phyloP scores from a whole-genome alignment of 2,888 invertebrate genomes.

The Mimumesa dahlbomi region DNA sequence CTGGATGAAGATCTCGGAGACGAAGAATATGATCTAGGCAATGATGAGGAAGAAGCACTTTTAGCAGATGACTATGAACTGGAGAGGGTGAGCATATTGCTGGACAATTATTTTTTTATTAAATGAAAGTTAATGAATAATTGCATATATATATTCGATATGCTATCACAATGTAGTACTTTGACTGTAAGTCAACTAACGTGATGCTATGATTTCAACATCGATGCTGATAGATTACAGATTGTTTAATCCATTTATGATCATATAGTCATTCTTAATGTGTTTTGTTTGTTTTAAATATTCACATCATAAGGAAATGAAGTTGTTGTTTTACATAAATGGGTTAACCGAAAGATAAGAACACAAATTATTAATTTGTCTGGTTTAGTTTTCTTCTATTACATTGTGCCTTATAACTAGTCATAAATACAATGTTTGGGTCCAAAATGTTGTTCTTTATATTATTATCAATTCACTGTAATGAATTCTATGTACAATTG shows the following conservation, averaged over 20 bases:
- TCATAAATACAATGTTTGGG: too few relatives aligned
- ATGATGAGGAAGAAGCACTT: constrained; percentile 81
- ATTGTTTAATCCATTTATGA: constrained; percentile 15
- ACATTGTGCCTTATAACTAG: too few relatives aligned
- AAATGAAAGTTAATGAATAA: constrained; percentile 36
- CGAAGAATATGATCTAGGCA: constrained; percentile 80
- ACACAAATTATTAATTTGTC: too few relatives aligned
- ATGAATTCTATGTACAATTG: too few relatives aligned
- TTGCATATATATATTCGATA: constrained; percentile 1
- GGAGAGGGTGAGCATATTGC: constrained; percentile 77
- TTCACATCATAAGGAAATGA: too few relatives aligned
- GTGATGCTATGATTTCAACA: not conserved
- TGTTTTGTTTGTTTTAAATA: too few relatives aligned
- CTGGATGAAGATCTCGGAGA: constrained; percentile 80
- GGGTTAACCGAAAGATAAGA: too few relatives aligned
- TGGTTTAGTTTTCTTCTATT: too few relatives aligned
- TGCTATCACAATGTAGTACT: not conserved
- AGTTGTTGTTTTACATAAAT: constrained; percentile 10
- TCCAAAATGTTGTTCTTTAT: too few relatives aligned
- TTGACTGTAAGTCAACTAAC: not conserved
- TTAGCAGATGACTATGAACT: constrained; percentile 80
- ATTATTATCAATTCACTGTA: too few relatives aligned
- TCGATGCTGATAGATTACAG: not conserved
- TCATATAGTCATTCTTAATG: not conserved
- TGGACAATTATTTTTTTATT: constrained; percentile 53